Base-by-base conservation (phyloP, 2,797 vertebrate genomes). In the Sardinella longiceps region DNA sequence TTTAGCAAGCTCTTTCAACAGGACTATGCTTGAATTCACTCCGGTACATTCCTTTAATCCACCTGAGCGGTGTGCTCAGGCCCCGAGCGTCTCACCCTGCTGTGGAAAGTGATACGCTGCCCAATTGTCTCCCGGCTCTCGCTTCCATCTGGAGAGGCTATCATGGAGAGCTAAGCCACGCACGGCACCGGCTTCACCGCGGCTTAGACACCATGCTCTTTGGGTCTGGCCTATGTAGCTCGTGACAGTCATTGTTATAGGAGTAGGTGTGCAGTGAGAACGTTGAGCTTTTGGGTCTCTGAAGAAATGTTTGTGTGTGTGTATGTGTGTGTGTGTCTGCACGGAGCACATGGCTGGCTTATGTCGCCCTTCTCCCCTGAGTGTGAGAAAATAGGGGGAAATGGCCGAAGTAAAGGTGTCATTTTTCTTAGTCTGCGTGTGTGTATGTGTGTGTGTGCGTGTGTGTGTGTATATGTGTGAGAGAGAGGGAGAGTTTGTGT, bases 321-420 rank as follows among this genome's bases (percentile, higher is more conserved):
- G 70, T 77, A 37, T 77, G 70, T 43, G 70, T 77, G 70, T 77
- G 33, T 39, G 33, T 77, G 33, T 70, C 94, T 93, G 92, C 93
- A 91, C 90, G 89, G 91, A 94, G 94, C 92, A 94, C 91, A 93
- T 90, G 88, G 89, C 92, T 91, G 91, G 92, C 92, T 93, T 92
- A 94, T 92, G 90, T 94, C 90, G 90, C 87, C 87, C 18, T 5
- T 39, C 20, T 74, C 33, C 66, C 66, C 66, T 39, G 66, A 74
- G 66, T 74, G 66, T 74, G 66, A 74, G 66, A 94, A 95, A 95
- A 95, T 92, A 95, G 90, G 93, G 63, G 94, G 94, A 95, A 94
- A 93, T 92, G 92, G 92, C 92, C 91, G 89, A 90, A 80, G 90
- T 93, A 92, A 94, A 93, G 93, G 92, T 95, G 93, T 94, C 90